Evolutionary conservation across 2,888 invertebrate genomes (phyloP), one percentile per base, ranked within the genome.

Genomic region (Trissolcus brochymenae): DNA sequence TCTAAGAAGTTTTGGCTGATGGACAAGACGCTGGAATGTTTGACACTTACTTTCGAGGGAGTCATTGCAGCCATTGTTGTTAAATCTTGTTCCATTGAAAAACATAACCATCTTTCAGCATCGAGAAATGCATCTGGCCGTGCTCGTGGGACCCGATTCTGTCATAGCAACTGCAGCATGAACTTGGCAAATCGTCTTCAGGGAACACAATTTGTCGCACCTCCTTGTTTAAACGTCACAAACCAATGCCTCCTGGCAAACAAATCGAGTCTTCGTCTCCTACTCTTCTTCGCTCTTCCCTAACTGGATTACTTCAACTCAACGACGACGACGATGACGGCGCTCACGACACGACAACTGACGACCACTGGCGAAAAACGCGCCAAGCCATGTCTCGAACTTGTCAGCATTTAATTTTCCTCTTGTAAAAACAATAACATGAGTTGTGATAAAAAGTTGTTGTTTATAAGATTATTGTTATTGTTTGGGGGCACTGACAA

Each of bases 61-160:
- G 93, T 93, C 92, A 93, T 91, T 90, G 93, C 92, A 91, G 93
- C 93, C 93, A 94, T 94, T 92, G 91, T 92, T 91, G 90, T 90
- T 86, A 86, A 84, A 85, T 84, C 81, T 83, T 81, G 84, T 79
- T 84, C 82, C 84, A 83, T 82, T 80, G 83, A 82, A 82, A 85
- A 85, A 87, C 84, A 87, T 87, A 87, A 87, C 84, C 87, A 82
- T 83, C 80, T 83, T 80, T 84, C 82, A 35, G 35, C 35, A 84
- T 84, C 70, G 66, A 50, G 79, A 72, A 40, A 29, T 66, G 50
- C 59, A 46, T 35, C 51, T 14, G 46, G 21, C 35, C 2, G 35
- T 9, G 46, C 16, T 35, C 35, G 16, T 16, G 46, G 19, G 1
- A 56, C 14, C 14, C 29, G 51, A 55, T 11, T 7, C 41, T 41